Conservation (phyloP, 2,888 invertebrate genomes). For the Zygaena filipendulae region DNA sequence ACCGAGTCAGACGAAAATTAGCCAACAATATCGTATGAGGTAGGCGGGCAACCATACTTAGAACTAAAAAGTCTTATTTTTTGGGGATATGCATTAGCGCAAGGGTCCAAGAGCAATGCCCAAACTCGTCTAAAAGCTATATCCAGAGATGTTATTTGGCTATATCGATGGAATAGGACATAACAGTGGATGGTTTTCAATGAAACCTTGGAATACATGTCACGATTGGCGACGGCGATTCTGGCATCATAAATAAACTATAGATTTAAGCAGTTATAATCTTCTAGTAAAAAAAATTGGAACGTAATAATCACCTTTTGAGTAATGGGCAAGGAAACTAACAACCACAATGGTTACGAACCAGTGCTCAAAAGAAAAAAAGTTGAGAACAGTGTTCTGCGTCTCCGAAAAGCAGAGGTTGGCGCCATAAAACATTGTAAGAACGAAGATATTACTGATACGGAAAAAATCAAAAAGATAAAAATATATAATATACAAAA, state of each 20-base stretch:
- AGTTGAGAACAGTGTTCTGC: background rate
- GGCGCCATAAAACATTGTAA: background rate
- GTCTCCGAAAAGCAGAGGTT: background rate
- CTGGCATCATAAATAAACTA: conserved; percentile 1
- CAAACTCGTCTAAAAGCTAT: conserved; percentile 7
- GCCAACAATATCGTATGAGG: no score
- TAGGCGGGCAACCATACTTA: no score
- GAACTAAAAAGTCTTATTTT: no score
- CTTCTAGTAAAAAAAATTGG: conserved; percentile 3
- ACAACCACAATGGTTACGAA: conserved; percentile 2
- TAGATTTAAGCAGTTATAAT: background rate
- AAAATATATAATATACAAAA: background rate
- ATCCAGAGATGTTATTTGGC: conserved; percentile 3
- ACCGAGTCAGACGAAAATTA: no score
- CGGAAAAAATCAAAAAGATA: background rate
- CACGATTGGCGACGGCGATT: conserved; percentile 4
- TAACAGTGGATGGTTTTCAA: conserved; percentile 2
- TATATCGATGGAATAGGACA: conserved; percentile 9
- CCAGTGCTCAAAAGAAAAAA: conserved; percentile 1
- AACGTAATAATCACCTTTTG: conserved; percentile 6
- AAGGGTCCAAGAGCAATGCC: no score
- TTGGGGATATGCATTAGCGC: no score
- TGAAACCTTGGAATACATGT: conserved; percentile 2
- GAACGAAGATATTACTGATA: background rate
- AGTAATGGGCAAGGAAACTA: conserved; percentile 3